Base-by-base conservation (phyloP, 2,113 vertebrate genomes). In the Anolis carolinensis region DNA sequence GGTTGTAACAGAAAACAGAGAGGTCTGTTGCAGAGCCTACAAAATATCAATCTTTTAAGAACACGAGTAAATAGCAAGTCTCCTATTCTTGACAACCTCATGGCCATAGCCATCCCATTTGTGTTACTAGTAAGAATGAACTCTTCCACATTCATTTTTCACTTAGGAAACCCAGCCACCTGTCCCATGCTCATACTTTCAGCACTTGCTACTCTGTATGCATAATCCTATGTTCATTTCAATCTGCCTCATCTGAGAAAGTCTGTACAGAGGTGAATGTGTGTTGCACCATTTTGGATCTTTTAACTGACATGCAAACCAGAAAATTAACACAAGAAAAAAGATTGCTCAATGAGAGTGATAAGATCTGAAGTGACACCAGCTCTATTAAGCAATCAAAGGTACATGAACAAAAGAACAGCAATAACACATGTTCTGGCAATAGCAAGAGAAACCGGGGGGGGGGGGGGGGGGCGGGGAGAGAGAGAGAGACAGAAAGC, bases 291-390 rank as follows among this genome's bases (percentile, higher is more conserved):
- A 6, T 6, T 23, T 72, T n/a, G 27, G 7, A 25, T 83, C 5
- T 13, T 63, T 63, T 65, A 74, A 44, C 55, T 44, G 67, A 72
- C 25, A 76, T 23, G 34, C 5, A 63, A 25, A 27, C 6, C 36
- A 77, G 25, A 68, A 77, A 23, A 73, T 80, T 72, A 80, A 71
- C 52, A 80, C n/a, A 80, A 63, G 27, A 62, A 80, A 39, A 11
- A n/a, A 65, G 13, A 1, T 65, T 85, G 75, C 63, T 55, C 44
- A 85, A 70, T 70, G 48, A 70, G 18, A 71, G 50, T 27, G 11
- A 27, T 8, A 50, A 39, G 23, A 7, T 65, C 27, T 11, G 16
- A 25, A 11, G 18, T 73, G 71, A 74, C 5, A 20, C 6, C 48
- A 7, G 36, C 30, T 50, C n/a, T 74, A 27, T 65, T 73, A 30